Evolutionary conservation across 2,113 vertebrate species (phyloP).

Genomic region (Triplophysa siluroides): DNA sequence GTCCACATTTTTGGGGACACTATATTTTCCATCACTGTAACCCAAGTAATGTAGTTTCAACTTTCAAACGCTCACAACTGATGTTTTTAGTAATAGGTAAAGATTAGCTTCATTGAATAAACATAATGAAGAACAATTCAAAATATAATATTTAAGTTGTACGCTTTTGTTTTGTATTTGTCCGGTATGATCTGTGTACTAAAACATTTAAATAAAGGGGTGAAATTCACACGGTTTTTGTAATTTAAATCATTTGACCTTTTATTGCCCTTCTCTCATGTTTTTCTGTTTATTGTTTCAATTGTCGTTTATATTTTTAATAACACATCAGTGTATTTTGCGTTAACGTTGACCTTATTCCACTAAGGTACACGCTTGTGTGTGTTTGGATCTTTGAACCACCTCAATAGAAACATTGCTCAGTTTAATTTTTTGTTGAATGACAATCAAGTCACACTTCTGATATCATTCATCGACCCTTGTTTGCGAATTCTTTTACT

Average conservation of each 20-base stretch:
- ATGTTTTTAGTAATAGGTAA: slow-evolving; percentile 48
- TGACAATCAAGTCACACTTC: too few relatives aligned
- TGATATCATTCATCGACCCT: background rate
- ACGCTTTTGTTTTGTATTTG: slow-evolving; percentile 53
- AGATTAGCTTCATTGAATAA: slow-evolving; percentile 46
- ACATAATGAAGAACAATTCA: slow-evolving; percentile 42
- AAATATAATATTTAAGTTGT: slow-evolving; percentile 51
- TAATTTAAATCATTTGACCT: background rate
- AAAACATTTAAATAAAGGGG: slow-evolving; percentile 60
- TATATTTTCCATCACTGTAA: background rate
- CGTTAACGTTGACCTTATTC: background rate
- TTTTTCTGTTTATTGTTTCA: background rate
- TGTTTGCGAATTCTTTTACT: too few relatives aligned
- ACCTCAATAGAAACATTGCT: too few relatives aligned
- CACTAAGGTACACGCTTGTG: background rate
- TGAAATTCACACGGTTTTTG: slow-evolving; percentile 39
- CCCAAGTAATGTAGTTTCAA: slow-evolving; percentile 39
- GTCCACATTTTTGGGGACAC: background rate
- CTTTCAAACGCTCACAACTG: slow-evolving; percentile 41
- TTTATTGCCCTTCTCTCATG: background rate
- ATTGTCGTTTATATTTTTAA: background rate
- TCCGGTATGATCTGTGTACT: slow-evolving; percentile 52
- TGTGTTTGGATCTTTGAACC: background rate
- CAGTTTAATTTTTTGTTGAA: too few relatives aligned
- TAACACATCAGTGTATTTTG: background rate